phyloP scores from a whole-genome alignment of 2,797 vertebrate species.

The Hylomyscus alleni region DNA sequence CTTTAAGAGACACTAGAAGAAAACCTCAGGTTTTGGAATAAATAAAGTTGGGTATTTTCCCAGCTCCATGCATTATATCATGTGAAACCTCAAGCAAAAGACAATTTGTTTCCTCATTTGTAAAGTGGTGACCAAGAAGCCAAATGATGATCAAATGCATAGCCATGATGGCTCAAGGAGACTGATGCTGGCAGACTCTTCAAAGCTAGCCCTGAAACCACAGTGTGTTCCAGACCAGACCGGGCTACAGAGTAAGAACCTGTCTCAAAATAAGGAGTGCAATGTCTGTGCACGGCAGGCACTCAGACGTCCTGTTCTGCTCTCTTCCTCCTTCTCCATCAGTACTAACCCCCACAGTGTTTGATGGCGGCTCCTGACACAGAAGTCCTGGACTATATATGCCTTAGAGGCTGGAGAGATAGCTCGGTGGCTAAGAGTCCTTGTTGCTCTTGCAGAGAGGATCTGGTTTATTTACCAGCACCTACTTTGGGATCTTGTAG shows the following conservation, averaged over 20 bases:
- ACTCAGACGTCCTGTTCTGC: not conserved
- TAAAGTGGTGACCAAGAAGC: slow-evolving; percentile 46
- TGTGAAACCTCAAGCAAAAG: slow-evolving; percentile 67
- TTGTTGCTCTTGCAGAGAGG: not conserved
- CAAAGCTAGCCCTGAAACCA: not conserved
- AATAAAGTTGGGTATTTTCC: slow-evolving; percentile 47
- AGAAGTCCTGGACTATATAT: not conserved
- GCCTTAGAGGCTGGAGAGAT: not conserved
- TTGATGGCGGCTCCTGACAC: not conserved
- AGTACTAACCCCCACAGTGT: not conserved
- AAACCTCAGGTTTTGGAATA: slow-evolving; percentile 40
- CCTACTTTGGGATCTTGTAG: not conserved
- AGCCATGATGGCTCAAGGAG: not conserved
- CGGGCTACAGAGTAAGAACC: not conserved
- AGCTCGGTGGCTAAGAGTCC: not conserved
- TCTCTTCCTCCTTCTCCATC: not conserved
- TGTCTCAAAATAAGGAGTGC: not conserved
- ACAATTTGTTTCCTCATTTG: slow-evolving; percentile 71
- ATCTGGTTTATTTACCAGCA: not conserved
- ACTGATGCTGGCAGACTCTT: not conserved
- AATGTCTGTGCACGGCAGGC: no score
- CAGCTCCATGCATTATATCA: slow-evolving; percentile 12
- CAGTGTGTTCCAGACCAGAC: not conserved
- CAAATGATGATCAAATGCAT: slow-evolving; percentile 35
- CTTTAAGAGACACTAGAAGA: slow-evolving; percentile 29